Evolutionary conservation across 2,888 invertebrate genomes (phyloP).

Genomic region (Hypselothyrea guttata): DNA sequence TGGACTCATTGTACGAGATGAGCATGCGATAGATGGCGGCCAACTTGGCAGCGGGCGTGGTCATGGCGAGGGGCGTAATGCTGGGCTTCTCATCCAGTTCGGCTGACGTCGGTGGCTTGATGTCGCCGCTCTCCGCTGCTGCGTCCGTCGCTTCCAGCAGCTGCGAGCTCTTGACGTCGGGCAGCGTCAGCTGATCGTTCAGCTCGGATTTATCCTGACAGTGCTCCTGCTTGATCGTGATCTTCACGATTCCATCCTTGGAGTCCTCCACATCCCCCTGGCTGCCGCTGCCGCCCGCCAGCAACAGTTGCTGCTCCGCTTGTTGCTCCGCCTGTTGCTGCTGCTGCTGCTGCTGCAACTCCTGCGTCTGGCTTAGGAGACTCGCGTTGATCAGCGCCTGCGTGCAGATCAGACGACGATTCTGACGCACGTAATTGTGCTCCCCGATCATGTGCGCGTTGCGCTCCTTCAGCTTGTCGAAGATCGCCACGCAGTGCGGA

Average conservation of each 20-base stretch:
- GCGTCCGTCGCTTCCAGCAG: slow-evolving; percentile 61
- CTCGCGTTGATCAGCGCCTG: slow-evolving; percentile 42
- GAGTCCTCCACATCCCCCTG: slow-evolving; percentile 58
- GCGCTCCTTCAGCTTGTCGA: slow-evolving; percentile 80
- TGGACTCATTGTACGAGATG: slow-evolving; percentile 80
- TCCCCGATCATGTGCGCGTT: slow-evolving; percentile 80
- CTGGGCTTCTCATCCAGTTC: slow-evolving; percentile 61
- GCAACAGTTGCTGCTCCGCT: slow-evolving; percentile 30
- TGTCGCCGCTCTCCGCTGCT: slow-evolving; percentile 35
- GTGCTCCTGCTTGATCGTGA: slow-evolving; percentile 73
- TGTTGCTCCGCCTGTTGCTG: slow-evolving; percentile 28
- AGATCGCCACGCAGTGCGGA: slow-evolving; percentile 79
- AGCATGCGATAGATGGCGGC: slow-evolving; percentile 81
- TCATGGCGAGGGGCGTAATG: slow-evolving; percentile 60
- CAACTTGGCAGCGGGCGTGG: slow-evolving; percentile 77
- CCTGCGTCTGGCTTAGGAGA: slow-evolving; percentile 20
- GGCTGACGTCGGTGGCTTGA: slow-evolving; percentile 58
- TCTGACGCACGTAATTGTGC: slow-evolving; percentile 81
- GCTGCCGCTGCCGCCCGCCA: slow-evolving; percentile 27
- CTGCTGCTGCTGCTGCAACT: slow-evolving; percentile 27
- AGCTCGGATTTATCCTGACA: slow-evolving; percentile 58
- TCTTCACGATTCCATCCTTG: slow-evolving; percentile 79
- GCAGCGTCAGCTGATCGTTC: slow-evolving; percentile 60
- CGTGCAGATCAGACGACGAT: slow-evolving; percentile 79
- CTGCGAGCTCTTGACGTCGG: slow-evolving; percentile 68